phyloP scores from a whole-genome alignment of 2,113 vertebrate species.

The Channa maculata region DNA sequence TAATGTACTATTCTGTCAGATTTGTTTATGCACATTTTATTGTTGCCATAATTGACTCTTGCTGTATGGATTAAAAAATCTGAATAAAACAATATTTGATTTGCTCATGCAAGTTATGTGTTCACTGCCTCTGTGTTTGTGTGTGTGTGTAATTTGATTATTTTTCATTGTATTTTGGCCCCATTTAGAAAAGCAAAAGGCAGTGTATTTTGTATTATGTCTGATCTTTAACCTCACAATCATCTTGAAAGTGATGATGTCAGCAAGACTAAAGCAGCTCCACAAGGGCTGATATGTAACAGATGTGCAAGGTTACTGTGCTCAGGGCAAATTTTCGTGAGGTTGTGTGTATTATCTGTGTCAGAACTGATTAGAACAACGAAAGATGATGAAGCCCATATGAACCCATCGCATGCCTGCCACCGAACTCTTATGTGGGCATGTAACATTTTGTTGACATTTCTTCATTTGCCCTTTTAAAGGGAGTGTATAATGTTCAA shows the following conservation, averaged over 20 bases:
- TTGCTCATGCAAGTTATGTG: conserved; percentile 87
- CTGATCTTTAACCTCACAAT: neutral
- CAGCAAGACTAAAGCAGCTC: conserved; percentile 37
- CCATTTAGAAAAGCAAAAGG: neutral
- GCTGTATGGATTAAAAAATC: conserved; percentile 89
- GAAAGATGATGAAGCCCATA: neutral
- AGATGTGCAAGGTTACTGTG: conserved; percentile 29
- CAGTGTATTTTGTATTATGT: neutral
- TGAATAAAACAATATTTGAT: conserved; percentile 95
- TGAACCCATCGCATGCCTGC: neutral
- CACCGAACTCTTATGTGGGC: neutral
- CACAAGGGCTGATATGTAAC: conserved; percentile 16
- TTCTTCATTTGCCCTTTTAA: no score
- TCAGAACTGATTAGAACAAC: conserved; percentile 10
- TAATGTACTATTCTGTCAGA: conserved; percentile 94
- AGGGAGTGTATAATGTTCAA: neutral
- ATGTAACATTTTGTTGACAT: neutral
- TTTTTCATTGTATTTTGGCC: neutral
- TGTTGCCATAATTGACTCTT: conserved; percentile 99
- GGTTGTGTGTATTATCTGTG: conserved; percentile 18
- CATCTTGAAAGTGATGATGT: conserved; percentile 8
- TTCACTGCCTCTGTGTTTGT: conserved; percentile 30
- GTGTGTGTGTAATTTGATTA: neutral
- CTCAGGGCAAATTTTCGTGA: conserved; percentile 16
- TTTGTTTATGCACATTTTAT: conserved; percentile 99